Percentiles rank a stretch among this genome's conserved stretches.
phyloP scores from a whole-genome alignment of 1,140 invertebrate species.

The Dendrolimus kikuchii region DNA sequence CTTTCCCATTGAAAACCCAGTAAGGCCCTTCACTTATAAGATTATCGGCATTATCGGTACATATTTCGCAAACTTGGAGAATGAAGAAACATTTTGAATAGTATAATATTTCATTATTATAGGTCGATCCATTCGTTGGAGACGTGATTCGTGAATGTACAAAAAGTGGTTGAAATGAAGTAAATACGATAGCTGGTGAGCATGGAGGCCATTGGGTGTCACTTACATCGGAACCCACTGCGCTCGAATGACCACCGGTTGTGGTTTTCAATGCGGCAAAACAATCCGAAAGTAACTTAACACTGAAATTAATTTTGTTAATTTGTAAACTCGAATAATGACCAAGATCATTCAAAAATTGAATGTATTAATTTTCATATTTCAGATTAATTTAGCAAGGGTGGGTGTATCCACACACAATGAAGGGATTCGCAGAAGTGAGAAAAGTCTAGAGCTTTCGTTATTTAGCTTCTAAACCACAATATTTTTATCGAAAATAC shows the following conservation, averaged over 20 bases:
- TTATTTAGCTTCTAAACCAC: too few relatives aligned
- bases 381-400: too few relatives aligned
- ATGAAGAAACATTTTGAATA: constrained; percentile 1
- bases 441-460: too few relatives aligned
- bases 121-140: constrained; percentile 6
- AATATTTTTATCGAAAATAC: too few relatives aligned
- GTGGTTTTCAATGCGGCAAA: constrained; percentile 18
- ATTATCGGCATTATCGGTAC: not conserved
- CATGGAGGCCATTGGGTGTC: constrained; percentile 17
- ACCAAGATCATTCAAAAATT: too few relatives aligned
- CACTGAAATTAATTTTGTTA: too few relatives aligned
- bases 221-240: constrained; percentile 15
- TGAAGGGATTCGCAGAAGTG: too few relatives aligned
- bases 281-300: constrained; percentile 5
- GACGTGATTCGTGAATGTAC: constrained; percentile 13
- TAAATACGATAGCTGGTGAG: constrained; percentile 9
- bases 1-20: too few relatives aligned
- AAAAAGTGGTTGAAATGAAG: constrained; percentile 16
- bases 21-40: not conserved
- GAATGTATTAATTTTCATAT: too few relatives aligned
- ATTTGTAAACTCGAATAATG: too few relatives aligned
- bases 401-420: too few relatives aligned
- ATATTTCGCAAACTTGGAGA: not conserved
- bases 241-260: constrained; percentile 15
- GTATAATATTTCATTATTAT: not conserved